Conservation (phyloP, 2,113 vertebrate genomes). For the Benitochromis conjunctus region DNA sequence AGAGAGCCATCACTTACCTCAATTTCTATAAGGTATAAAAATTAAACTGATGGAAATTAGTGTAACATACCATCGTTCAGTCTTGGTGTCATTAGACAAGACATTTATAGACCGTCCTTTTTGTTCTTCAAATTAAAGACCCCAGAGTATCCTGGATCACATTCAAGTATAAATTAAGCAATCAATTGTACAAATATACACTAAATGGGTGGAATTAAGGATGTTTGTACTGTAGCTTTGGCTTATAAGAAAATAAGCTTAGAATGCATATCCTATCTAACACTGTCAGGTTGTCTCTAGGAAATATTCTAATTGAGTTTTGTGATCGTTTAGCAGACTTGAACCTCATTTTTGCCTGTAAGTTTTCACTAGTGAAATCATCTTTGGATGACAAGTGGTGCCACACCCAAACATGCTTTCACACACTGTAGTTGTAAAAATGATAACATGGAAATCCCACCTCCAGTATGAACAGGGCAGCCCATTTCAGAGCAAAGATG, state of each 20-base stretch:
- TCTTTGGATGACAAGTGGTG: not conserved
- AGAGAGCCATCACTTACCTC: not conserved
- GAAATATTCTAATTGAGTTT: not conserved
- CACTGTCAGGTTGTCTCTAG: not conserved
- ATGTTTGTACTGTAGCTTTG: slow-evolving; percentile 3
- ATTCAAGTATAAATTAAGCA: not conserved
- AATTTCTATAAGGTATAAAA: not conserved
- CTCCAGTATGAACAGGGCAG: not conserved
- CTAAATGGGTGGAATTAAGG: not conserved
- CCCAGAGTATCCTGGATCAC: not conserved
- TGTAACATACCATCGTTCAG: not conserved
- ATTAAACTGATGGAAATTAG: not conserved
- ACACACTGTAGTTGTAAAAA: not conserved
- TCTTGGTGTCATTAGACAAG: not conserved
- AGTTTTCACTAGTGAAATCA: not conserved
- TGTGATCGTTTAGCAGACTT: not conserved
- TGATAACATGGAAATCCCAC: not conserved
- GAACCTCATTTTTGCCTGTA: not conserved
- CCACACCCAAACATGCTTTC: not conserved
- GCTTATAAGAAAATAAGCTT: not conserved
- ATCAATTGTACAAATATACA: slow-evolving; percentile 26
- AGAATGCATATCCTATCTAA: not conserved
- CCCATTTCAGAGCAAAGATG: not conserved
- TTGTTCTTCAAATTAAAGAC: not conserved
- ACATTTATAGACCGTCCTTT: not conserved